Evolutionary conservation across 2,888 invertebrate genomes (phyloP), one percentile per base, ranked within the genome.

Genomic region (Pollenia amentaria): DNA sequence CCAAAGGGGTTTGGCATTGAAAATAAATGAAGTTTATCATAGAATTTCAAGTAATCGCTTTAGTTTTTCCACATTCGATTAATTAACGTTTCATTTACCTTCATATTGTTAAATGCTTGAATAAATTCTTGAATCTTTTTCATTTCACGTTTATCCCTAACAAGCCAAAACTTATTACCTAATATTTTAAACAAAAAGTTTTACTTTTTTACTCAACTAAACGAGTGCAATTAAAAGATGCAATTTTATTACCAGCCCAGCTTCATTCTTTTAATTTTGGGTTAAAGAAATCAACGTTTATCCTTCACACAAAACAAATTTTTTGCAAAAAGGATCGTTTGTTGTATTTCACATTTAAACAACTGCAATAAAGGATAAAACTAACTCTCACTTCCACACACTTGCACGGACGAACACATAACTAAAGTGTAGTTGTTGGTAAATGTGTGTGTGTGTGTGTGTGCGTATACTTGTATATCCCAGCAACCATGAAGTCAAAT

Each of bases 151-250:
- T 29, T 29, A 29, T 29, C 29, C 29, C 53, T 55, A 9, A 55
- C 11, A 55, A 18, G 7, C 2, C 53, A 53, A 53, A 55, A 21
- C 29, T 11, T 55, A 18, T 64, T 64, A 11, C 16, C 0, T 14
- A 42, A 29, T 29, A 29, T 29, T 29, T 29, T 29, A 29, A 29
- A 29, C 6, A 44, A 14, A 70, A 64, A 64, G 4, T 29, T 29
- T 29, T 29, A 70, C n/a, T 64, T 80, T 55, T 46, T 57, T 65
- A 57, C 44, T 14, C 4, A 21, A 46, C 3, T 65, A 53, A 16
- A 42, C 51, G 62, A 82, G 44, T 77, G 64, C 64, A 83, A 70
- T 83, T 83, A 83, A 78, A 65, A 64, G 83, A 72, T 77, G 70
- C 57, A 83, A 51, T 72, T 80, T 65, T 65, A 64, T 62, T 82